Conservation (phyloP, 1,140 invertebrate genomes). For the Sarcophaga bullata region DNA sequence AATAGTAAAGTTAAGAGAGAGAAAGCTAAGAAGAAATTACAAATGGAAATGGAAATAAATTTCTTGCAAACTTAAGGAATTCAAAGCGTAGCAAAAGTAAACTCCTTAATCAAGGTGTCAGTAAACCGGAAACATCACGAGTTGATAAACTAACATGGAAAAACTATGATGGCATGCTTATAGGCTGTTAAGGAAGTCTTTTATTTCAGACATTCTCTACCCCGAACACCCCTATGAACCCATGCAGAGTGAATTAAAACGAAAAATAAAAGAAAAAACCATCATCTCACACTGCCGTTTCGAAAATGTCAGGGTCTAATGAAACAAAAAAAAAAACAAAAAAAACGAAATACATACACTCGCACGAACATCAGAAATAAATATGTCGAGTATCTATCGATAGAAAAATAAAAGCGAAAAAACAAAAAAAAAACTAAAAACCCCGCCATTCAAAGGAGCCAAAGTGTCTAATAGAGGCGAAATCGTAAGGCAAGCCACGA, state of each 20-base stretch:
- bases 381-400: too few relatives aligned
- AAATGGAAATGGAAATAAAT: not conserved
- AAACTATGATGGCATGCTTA: constrained; percentile 27
- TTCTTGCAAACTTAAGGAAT: not conserved
- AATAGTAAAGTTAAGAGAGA: too few relatives aligned
- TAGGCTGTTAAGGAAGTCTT: constrained; percentile 31
- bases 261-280: too few relatives aligned
- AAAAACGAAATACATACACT: not conserved
- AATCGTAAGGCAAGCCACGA: too few relatives aligned
- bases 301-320: constrained; percentile 15
- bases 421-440: too few relatives aligned
- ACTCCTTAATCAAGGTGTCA: constrained; percentile 32
- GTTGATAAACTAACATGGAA: constrained; percentile 34
- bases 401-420: too few relatives aligned
- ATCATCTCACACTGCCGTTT: too few relatives aligned
- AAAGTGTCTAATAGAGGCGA: constrained; percentile 3
- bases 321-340: not conserved
- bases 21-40: not conserved
- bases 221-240: not conserved
- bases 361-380: not conserved
- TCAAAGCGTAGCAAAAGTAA: constrained; percentile 3
- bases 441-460: not conserved
- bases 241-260: not conserved
- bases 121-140: constrained; percentile 37
- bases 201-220: not conserved